Evolutionary conservation across 2,888 invertebrate genomes (phyloP), one percentile per base, ranked within the genome.

Genomic region (Parnassius glacialis): DNA sequence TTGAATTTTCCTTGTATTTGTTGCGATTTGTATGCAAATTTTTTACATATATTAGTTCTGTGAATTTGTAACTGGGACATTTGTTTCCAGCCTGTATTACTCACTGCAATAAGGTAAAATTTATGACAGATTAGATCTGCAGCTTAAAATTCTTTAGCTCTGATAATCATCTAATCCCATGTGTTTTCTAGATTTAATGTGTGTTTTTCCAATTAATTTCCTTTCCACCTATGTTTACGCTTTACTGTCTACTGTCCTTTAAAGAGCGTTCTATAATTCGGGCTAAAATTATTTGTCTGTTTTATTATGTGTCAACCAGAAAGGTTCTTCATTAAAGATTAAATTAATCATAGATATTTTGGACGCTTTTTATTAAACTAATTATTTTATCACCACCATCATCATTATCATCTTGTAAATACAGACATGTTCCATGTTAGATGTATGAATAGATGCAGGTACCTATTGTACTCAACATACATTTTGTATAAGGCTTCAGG

Each of bases 301-400:
- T 68, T 67, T 68, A 69, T 72, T 55, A 64, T 51, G 60, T 61
- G 70, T 73, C 69, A 73, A 70, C 64, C 64, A 71, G 50, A 10
- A 42, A 47, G 59, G 52, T 62, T 60, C 53, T 43, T 41, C 52
- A 48, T 11, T 59, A 68, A 69, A 69, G 71, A 70, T 69, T 69
- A 67, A 53, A 57, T 42, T 53, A 61, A 42, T 68, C 58, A 64
- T 61, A 64, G 43, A 11, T 10, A 20, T 10, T 9, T 42, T 16
- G 12, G n/a, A 50, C 16, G 5, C 12, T 5, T 7, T 59, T 34
- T 13, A 12, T 51, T 43, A 57, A 51, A 13, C 16, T 57, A 54
- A 52, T 59, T 34, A 34, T 34, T 5, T 5, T 34, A 0, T 34
- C 34, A 34, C 7, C 34, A 34, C 5, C 34, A 34, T 34, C 34